phyloP scores from a whole-genome alignment of 2,797 vertebrate species.

The Pantherophis vulpinus region DNA sequence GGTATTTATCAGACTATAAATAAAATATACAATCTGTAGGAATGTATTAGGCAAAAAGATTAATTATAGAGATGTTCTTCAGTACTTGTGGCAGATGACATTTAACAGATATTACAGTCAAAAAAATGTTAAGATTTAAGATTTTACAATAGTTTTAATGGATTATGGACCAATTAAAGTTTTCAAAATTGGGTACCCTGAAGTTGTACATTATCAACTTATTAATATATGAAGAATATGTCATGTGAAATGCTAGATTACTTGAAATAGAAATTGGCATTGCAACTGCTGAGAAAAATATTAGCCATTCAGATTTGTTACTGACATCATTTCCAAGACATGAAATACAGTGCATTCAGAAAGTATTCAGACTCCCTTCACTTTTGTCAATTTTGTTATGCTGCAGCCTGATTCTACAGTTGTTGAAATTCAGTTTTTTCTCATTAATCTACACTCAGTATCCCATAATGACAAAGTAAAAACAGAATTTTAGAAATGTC shows the following conservation, averaged over 20 bases:
- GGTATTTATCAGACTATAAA: slow-evolving; percentile 8
- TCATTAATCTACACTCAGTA: background rate
- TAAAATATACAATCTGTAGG: background rate
- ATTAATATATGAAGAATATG: background rate
- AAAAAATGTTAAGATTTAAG: background rate
- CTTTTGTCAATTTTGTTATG: background rate
- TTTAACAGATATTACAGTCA: background rate
- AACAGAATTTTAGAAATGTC: background rate
- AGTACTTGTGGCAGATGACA: background rate
- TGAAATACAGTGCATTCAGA: background rate
- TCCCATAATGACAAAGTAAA: background rate
- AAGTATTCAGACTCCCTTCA: background rate
- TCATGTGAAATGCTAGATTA: background rate
- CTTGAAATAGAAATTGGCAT: background rate
- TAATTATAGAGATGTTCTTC: slow-evolving; percentile 13
- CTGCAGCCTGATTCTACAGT: background rate
- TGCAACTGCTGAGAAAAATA: background rate
- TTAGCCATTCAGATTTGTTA: background rate
- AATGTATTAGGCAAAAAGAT: slow-evolving; percentile 8
- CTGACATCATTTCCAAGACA: background rate
- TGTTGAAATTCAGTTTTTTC: background rate
- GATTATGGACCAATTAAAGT: background rate
- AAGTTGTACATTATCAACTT: background rate
- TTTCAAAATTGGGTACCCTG: background rate
- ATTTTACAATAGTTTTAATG: background rate